Evolutionary conservation across 2,888 invertebrate genomes (phyloP).

Genomic region (Luffia ferchaultella): DNA sequence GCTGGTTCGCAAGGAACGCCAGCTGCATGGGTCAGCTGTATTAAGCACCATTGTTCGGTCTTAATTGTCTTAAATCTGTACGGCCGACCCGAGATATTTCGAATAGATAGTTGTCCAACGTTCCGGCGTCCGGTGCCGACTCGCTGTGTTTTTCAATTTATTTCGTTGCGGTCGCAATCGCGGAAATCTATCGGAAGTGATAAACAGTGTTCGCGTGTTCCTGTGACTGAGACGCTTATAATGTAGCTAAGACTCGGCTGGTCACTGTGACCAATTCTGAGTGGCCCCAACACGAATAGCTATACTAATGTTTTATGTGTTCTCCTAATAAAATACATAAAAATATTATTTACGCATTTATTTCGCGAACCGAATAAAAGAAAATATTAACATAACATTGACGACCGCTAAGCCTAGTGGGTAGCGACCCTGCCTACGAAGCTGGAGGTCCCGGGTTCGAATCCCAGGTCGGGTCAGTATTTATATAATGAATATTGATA

Average conservation of each 20-base stretch:
- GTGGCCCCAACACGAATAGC: too few relatives aligned
- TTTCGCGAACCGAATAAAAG: too few relatives aligned
- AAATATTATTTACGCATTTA: too few relatives aligned
- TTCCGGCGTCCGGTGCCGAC: constrained; percentile 8
- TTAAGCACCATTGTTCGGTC: not conserved
- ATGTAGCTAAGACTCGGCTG: not conserved
- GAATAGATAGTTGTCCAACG: not conserved
- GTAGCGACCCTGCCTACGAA: too few relatives aligned
- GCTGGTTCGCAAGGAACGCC: too few relatives aligned
- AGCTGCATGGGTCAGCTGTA: not conserved
- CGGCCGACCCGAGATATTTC: not conserved
- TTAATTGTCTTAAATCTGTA: not conserved
- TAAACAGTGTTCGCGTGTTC: constrained; percentile 22
- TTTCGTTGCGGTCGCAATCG: constrained; percentile 20
- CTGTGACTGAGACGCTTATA: not conserved
- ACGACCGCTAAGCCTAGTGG: too few relatives aligned
- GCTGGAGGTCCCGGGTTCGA: too few relatives aligned
- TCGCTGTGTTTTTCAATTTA: constrained; percentile 7
- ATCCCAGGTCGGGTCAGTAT: too few relatives aligned
- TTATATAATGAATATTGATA: too few relatives aligned
- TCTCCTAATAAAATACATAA: too few relatives aligned
- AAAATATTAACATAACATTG: too few relatives aligned
- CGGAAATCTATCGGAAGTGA: constrained; percentile 35
- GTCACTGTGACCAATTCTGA: not conserved
- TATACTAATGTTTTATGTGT: too few relatives aligned